Evolutionary conservation across 92 coral and sea anemone species (phyloP), one percentile per base, ranked within the genome.

Genomic region (Zoanthus sociatus): DNA sequence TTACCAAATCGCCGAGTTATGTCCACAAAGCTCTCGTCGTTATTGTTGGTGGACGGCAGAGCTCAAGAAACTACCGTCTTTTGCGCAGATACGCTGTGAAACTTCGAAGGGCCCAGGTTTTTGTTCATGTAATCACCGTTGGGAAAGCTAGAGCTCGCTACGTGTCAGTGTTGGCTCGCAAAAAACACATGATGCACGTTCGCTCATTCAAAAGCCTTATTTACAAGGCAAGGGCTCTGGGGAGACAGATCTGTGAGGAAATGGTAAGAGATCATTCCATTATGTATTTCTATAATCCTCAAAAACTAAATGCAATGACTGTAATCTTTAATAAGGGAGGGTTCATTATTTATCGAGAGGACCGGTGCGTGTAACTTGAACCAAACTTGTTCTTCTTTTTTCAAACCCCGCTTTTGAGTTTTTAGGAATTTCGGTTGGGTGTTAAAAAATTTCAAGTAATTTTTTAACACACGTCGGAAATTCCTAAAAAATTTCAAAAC

Each of bases 11-110:
- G 58, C 97, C 97, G 44, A 78, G 89, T 44, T 94, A 94, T 79
- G 90, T 94, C 79, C 97, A 90, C 77, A 89, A 93, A 30, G 94
- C 91, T 12, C 77, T 94, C 79, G 90, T 94, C 17, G 93, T 94
- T 20, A 69, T 92, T 45, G 88, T 93, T 53, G 84, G 87, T 53
- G 95, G 97, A 9, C 93, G 92, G 13, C 97, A 73, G 20, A 46
- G 55, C 0, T 44, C 30, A 11, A 73, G 54, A n/a, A 45, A 73
- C 78, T 50, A 44, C 54, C 78, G 78, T 10, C 21, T 46, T 15
- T 56, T 73, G 54, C 78, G 78, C 9, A 50, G 31, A 46, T 44
- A 44, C 54, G 45, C 5, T 4, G 1, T 6, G 4, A 42, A 20
- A 44, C 51, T 73, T 0, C 20, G 50, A n/a, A 46, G 18, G 12